Percentiles rank a stretch among this genome's conserved stretches.
Conservation (phyloP, 2,888 invertebrate species). For the Labia minor region DNA sequence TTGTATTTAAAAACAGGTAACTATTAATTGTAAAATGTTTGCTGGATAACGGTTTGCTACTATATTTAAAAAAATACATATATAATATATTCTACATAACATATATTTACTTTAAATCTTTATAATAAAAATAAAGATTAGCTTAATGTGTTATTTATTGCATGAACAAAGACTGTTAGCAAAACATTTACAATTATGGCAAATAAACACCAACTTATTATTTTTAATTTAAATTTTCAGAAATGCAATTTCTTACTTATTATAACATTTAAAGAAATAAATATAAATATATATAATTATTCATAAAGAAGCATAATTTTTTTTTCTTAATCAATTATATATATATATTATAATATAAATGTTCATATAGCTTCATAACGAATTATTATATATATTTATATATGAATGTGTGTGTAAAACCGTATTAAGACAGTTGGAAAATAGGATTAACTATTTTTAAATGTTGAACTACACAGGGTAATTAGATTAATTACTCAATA, state of each 20-base stretch:
- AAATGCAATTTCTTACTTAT: neutral
- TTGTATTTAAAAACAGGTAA: no score
- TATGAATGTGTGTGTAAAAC: neutral
- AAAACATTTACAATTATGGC: neutral
- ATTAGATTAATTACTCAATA: no score
- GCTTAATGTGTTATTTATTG: neutral
- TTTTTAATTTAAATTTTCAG: neutral
- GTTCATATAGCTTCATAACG: neutral
- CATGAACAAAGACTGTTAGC: neutral
- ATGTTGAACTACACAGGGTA: no score
- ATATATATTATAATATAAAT: neutral
- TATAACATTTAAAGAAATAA: neutral
- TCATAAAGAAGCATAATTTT: no score
- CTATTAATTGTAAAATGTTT: no score
- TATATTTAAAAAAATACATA: neutral
- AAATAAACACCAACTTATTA: neutral
- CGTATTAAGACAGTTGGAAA: conserved; percentile 1
- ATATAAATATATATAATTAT: neutral
- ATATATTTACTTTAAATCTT: neutral
- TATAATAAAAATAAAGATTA: conserved; percentile 3
- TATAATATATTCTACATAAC: neutral
- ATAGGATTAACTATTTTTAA: neutral
- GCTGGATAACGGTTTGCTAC: neutral
- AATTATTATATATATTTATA: neutral
- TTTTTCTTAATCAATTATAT: neutral